Evolutionary conservation across 2,113 vertebrate genomes (phyloP).

Genomic region (Phyllostomus hastatus): DNA sequence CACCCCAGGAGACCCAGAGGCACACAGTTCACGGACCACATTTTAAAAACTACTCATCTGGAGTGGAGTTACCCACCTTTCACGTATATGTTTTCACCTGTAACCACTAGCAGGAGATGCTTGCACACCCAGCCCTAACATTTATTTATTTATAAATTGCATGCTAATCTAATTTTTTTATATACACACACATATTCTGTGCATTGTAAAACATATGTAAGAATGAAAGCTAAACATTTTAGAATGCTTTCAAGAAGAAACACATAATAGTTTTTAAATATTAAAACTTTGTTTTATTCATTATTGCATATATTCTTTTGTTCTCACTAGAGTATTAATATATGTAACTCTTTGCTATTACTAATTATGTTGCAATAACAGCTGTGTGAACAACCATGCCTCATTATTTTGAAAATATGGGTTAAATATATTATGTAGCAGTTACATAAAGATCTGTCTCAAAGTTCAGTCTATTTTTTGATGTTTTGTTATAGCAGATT

Average conservation of each 20-base stretch:
- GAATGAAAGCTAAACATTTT: neutral
- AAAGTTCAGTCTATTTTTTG: neutral
- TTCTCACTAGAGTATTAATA: neutral
- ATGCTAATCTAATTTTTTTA: neutral
- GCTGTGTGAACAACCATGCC: neutral
- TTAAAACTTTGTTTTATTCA: neutral
- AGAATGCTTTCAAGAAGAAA: neutral
- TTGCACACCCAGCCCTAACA: neutral
- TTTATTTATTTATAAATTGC: neutral
- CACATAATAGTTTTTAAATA: neutral
- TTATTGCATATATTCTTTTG: neutral
- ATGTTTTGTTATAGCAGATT: neutral
- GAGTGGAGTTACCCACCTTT: neutral
- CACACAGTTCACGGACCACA: neutral
- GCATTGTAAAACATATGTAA: neutral
- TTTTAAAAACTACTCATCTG: neutral
- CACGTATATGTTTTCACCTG: neutral
- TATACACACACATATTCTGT: neutral
- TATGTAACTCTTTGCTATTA: neutral
- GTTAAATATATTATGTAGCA: slow-evolving; percentile 1
- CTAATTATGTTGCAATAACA: neutral
- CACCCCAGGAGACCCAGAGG: neutral
- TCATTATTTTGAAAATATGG: neutral
- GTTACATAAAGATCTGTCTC: neutral
- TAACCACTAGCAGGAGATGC: neutral